These are phyloP conservation scores for Drosophila dives DNA, from an alignment of 2,888 invertebrate species.

Conservation along the genomic window DNA sequence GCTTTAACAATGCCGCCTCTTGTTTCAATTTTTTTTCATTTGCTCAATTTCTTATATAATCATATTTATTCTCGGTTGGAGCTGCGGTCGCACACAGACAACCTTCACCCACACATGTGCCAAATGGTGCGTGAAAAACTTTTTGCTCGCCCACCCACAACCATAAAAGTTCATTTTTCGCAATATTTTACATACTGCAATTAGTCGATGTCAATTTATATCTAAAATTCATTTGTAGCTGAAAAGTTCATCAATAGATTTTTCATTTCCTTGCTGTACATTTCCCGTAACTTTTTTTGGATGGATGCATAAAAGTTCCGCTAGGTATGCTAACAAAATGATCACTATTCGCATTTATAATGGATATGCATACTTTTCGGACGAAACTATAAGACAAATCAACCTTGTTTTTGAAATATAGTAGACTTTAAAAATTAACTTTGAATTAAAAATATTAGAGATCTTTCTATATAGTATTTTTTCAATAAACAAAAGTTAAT, in stretches of 20 bases:
- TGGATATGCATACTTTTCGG: slow-evolving; percentile 11
- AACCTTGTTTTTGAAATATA: background rate
- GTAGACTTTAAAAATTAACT: background rate
- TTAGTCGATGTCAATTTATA: background rate
- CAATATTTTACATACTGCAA: background rate
- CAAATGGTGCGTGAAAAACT: slow-evolving; percentile 65
- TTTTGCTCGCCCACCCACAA: slow-evolving; percentile 31
- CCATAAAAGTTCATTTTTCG: slow-evolving; percentile 35
- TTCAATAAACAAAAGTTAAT: fast-evolving
- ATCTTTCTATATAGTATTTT: background rate
- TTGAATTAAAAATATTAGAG: background rate
- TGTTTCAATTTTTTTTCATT: slow-evolving; percentile 27
- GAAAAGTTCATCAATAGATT: background rate
- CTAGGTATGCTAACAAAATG: slow-evolving; percentile 1
- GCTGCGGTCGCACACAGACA: slow-evolving; percentile 52
- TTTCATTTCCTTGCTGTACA: background rate
- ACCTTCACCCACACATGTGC: slow-evolving; percentile 72
- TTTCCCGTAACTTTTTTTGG: background rate
- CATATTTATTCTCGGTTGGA: slow-evolving; percentile 32
- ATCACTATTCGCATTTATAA: background rate
- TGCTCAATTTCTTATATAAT: slow-evolving; percentile 17
- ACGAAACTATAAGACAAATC: background rate
- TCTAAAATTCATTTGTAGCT: background rate
- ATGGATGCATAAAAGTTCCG: background rate
- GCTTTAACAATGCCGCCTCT: slow-evolving; percentile 54